These are phyloP conservation scores for Percopsis transmontana DNA, from an alignment of 2,113 vertebrate species.

Conservation along the genomic window DNA sequence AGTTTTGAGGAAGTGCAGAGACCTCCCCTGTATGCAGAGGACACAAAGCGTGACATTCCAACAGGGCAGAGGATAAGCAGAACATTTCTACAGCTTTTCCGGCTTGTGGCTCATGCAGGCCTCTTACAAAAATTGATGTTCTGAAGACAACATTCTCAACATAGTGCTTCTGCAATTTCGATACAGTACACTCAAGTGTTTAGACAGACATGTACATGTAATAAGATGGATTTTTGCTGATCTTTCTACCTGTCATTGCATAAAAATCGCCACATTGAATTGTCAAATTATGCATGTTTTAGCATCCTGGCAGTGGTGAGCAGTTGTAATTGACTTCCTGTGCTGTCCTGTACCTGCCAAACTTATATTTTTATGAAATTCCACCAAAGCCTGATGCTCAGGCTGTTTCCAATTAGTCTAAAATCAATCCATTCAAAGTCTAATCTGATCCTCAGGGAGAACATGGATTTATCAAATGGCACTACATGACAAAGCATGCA, in stretches of 20 bases:
- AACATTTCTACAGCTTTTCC: conserved; percentile 34
- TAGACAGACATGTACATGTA: too few species aligned
- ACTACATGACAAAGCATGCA: conserved; percentile 30
- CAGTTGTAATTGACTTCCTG: not conserved
- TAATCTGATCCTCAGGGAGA: conserved; percentile 35
- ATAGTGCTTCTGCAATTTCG: not conserved
- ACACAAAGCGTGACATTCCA: conserved; percentile 66
- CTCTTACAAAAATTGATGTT: conserved; percentile 36
- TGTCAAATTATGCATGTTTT: not conserved
- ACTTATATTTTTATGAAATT: conserved; percentile 30
- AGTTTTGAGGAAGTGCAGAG: conserved; percentile 65
- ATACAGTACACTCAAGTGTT: too few species aligned
- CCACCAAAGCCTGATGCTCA: conserved; percentile 21
- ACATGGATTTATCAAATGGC: conserved; percentile 40
- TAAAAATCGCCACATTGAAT: too few species aligned
- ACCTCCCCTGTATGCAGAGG: conserved; percentile 44
- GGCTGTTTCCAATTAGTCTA: conserved; percentile 45
- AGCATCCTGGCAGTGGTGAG: not conserved
- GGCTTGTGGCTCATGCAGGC: conserved; percentile 41
- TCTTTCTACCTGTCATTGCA: not conserved
- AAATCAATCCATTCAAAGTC: conserved; percentile 44
- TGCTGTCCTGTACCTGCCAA: conserved; percentile 6
- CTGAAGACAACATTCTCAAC: conserved; percentile 27
- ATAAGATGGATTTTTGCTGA: not conserved
- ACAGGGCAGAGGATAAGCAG: conserved; percentile 63